Evolutionary conservation across 2,888 invertebrate genomes (phyloP).

Genomic region (Parapristionchus giblindavisi): DNA sequence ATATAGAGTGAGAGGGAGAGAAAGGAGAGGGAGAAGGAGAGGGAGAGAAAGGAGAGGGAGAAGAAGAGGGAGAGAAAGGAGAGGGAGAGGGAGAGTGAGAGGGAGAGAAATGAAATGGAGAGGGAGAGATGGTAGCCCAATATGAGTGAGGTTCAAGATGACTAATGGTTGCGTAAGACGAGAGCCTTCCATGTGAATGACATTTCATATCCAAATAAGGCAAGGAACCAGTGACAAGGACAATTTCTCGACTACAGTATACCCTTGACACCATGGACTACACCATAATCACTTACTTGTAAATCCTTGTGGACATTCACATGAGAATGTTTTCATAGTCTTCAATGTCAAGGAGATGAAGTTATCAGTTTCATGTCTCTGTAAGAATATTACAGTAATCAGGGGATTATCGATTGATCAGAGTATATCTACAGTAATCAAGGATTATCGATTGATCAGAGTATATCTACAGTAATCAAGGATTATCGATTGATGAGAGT

Average conservation of each 20-base stretch:
- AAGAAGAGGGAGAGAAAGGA: background rate
- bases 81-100: slow-evolving; percentile 5
- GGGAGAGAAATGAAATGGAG: slow-evolving; percentile 3
- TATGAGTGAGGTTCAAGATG: no score
- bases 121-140: background rate
- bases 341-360: slow-evolving; percentile 62
- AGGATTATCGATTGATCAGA: background rate
- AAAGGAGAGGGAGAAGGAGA: slow-evolving; percentile 3
- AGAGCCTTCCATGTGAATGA: slow-evolving; percentile 30
- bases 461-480: background rate
- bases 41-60: background rate
- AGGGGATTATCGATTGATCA: background rate
- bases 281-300: slow-evolving; percentile 54
- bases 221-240: no score
- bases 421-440: background rate
- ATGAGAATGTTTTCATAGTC: slow-evolving; percentile 62
- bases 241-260: no score
- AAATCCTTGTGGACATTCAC: slow-evolving; percentile 68
- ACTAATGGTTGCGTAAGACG: slow-evolving; percentile 22
- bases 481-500: background rate
- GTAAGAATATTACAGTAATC: slow-evolving; percentile 37
- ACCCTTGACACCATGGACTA: background rate
- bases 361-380: slow-evolving; percentile 64
- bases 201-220: no score
- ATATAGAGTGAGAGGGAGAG: background rate